Conservation (phyloP, 2,888 invertebrate species). For the Oscheius sp. region DNA sequence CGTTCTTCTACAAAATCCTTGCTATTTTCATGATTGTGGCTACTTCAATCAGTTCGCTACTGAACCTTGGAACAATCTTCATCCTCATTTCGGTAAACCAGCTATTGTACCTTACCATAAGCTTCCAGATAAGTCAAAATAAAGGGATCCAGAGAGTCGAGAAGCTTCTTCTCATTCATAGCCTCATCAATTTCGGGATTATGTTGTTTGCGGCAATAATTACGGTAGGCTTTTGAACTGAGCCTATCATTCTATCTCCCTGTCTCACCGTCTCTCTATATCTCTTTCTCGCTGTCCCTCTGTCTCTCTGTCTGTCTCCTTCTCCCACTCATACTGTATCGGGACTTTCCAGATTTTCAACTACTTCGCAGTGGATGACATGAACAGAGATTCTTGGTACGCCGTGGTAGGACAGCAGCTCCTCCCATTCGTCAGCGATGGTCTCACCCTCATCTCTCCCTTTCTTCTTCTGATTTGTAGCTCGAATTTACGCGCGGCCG, state of each 20-base stretch:
- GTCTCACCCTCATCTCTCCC: conserved; percentile 44
- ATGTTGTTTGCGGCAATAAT: conserved; percentile 1
- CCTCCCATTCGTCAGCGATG: conserved; percentile 45
- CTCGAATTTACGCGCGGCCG: conserved; percentile 1
- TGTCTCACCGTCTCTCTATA: too few species aligned
- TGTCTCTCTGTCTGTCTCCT: too few species aligned
- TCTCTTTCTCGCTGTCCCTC: too few species aligned
- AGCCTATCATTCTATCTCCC: too few species aligned
- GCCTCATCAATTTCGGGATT: conserved; percentile 5
- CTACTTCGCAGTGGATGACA: background rate
- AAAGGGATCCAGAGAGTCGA: background rate
- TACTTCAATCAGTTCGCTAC: conserved; percentile 8
- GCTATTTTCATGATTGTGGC: background rate
- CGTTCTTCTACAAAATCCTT: conserved; percentile 9
- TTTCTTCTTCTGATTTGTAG: conserved; percentile 44
- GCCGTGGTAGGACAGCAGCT: background rate
- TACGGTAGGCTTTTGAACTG: background rate
- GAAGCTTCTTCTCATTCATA: conserved; percentile 1
- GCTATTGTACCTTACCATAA: background rate
- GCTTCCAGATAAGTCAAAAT: background rate
- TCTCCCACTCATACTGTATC: too few species aligned
- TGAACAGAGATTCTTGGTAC: conserved; percentile 5
- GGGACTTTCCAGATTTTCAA: background rate
- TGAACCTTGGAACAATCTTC: conserved; percentile 2
- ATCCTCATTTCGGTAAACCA: background rate